Conservation (phyloP, 2,888 invertebrate genomes). For the Clitarchus hookeri region DNA sequence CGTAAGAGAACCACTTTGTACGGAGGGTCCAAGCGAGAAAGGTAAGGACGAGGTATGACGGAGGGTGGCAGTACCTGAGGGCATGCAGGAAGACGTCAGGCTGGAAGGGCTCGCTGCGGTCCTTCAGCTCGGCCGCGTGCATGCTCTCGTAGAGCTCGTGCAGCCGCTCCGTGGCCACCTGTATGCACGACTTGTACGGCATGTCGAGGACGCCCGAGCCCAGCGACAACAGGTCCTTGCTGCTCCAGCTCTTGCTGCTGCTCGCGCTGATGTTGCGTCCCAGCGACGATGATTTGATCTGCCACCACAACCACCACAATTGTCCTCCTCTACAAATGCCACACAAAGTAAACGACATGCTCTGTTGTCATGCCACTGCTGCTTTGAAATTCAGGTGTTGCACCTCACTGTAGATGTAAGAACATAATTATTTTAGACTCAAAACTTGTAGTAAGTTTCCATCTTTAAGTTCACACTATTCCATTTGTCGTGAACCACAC, state of each 20-base stretch:
- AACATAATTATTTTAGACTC: no score
- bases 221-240: conserved; percentile 75
- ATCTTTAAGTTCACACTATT: no score
- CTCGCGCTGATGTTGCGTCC: conserved; percentile 75
- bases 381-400: no score
- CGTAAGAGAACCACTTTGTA: no score
- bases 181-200: conserved; percentile 50
- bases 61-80: conserved; percentile 60
- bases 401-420: no score
- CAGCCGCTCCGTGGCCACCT: conserved; percentile 80
- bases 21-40: no score
- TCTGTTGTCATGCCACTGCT: no score
- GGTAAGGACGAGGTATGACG: no score
- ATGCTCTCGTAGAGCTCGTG: conserved; percentile 80
- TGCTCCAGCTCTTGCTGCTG: conserved; percentile 74
- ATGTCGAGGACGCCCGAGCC: conserved; percentile 46
- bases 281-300: conserved; percentile 70
- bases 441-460: no score
- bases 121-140: conserved; percentile 73
- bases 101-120: conserved; percentile 77
- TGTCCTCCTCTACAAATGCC: no score
- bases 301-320: not conserved
- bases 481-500: no score
- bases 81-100: conserved; percentile 81
- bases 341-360: no score